Percentiles rank a stretch among this genome's conserved stretches.
phyloP scores from a whole-genome alignment of 1,140 invertebrate genomes.

The Phortica variegata region DNA sequence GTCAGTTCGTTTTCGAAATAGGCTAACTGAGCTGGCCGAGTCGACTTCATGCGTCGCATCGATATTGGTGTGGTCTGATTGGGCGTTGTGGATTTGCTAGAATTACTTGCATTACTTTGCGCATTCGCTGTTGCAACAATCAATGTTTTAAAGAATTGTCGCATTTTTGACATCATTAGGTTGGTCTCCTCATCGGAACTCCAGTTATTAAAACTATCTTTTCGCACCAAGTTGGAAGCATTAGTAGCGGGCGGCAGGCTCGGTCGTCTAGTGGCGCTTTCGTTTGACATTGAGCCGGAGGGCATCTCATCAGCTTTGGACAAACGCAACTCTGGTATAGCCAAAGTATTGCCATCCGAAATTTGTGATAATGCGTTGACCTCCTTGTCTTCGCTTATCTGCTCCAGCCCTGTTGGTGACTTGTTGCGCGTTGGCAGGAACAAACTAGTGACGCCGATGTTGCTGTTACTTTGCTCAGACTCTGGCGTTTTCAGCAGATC shows the following conservation, averaged over 20 bases:
- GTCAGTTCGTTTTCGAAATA: constrained; percentile 88
- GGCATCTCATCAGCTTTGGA: too few relatives aligned
- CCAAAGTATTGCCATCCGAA: too few relatives aligned
- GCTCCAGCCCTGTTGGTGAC: constrained; percentile 38
- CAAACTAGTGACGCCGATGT: not conserved
- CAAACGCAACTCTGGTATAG: too few relatives aligned
- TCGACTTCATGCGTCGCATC: constrained; percentile 46
- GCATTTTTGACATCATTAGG: constrained; percentile 92
- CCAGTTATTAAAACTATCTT: constrained; percentile 91
- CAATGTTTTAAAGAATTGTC: constrained; percentile 87
- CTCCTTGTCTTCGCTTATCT: constrained; percentile 54
- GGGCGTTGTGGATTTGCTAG: constrained; percentile 56
- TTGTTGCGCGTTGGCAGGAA: constrained; percentile 28
- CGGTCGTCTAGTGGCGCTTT: not conserved
- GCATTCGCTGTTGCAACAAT: constrained; percentile 68
- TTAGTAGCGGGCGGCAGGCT: constrained; percentile 58
- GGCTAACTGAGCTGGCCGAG: constrained; percentile 75
- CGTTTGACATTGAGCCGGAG: too few relatives aligned
- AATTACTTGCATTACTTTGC: constrained; percentile 40
- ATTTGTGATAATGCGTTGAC: constrained; percentile 3
- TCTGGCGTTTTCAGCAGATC: constrained; percentile 72
- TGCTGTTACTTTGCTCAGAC: constrained; percentile 39
- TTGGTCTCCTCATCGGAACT: constrained; percentile 91
- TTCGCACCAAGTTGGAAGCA: constrained; percentile 61
- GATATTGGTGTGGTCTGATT: constrained; percentile 62